Percentiles rank a stretch among this genome's conserved stretches.
Conservation (phyloP, 2,888 invertebrate genomes). For the Lasioglossum malachurum region DNA sequence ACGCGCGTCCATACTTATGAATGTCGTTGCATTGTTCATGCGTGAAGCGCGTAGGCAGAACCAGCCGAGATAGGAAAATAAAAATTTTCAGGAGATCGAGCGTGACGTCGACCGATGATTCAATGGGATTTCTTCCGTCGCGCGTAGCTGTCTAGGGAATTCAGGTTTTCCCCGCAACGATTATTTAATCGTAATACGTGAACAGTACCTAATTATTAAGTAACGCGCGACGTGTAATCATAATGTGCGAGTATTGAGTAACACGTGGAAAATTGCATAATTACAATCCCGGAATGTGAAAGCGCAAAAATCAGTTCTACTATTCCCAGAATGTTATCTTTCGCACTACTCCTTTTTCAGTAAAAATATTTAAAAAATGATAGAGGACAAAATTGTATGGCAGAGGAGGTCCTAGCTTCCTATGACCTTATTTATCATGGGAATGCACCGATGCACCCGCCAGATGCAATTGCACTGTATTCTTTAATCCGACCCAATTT, state of each 20-base stretch:
- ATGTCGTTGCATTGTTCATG: slow-evolving; percentile 54
- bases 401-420: too few species aligned
- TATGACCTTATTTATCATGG: too few species aligned
- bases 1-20: slow-evolving; percentile 34
- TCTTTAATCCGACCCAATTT: too few species aligned
- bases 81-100: slow-evolving; percentile 41
- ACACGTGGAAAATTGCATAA: background rate
- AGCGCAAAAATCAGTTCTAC: background rate
- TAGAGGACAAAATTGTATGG: too few species aligned
- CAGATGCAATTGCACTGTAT: too few species aligned
- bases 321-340: too few species aligned
- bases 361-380: too few species aligned
- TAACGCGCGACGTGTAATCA: background rate
- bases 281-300: background rate
- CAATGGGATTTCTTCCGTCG: slow-evolving; percentile 34
- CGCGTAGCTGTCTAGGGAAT: background rate
- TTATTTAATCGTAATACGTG: background rate
- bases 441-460: too few species aligned
- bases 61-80: slow-evolving; percentile 25
- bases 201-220: background rate
- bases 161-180: background rate
- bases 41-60: slow-evolving; percentile 50
- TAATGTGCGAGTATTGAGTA: background rate
- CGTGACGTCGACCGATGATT: slow-evolving; percentile 53
- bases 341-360: too few species aligned